A percentile compares a stretch with the other conserved stretches of the same genome.
phyloP scores from a whole-genome alignment of 2,888 invertebrate genomes.

The Bugula neritina region DNA sequence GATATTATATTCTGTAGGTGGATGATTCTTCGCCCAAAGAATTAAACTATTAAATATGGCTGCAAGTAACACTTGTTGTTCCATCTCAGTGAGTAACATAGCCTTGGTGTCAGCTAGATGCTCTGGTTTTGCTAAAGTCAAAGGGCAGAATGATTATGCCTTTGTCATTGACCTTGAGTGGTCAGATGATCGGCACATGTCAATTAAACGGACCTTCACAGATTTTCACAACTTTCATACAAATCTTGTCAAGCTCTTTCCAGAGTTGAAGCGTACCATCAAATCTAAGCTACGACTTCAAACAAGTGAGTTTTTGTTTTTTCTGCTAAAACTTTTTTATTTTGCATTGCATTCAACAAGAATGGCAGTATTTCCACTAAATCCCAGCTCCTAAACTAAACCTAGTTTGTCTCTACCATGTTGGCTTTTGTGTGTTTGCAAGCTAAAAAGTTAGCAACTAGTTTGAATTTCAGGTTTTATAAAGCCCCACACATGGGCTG shows the following conservation, averaged over 20 bases:
- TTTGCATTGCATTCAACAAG: too few relatives aligned
- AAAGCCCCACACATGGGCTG: too few relatives aligned
- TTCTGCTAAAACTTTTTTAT: too few relatives aligned
- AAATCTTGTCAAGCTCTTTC: conserved; percentile 20
- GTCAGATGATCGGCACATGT: conserved; percentile 18
- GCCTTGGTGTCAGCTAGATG: conserved; percentile 9
- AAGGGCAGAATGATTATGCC: conserved; percentile 27
- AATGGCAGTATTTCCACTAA: too few relatives aligned
- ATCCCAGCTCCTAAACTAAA: too few relatives aligned
- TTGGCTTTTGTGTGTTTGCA: too few relatives aligned
- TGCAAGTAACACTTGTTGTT: conserved; percentile 5
- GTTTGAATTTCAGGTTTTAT: too few relatives aligned
- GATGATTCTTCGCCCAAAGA: too few relatives aligned
- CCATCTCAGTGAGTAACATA: conserved; percentile 22
- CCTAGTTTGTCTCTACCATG: too few relatives aligned
- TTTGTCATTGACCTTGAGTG: conserved; percentile 25
- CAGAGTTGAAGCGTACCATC: conserved; percentile 24
- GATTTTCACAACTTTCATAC: conserved; percentile 24
- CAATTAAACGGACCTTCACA: conserved; percentile 11
- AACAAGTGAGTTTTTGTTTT: not conserved
- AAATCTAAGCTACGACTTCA: conserved; percentile 20
- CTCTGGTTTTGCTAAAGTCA: conserved; percentile 26
- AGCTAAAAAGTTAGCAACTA: too few relatives aligned
- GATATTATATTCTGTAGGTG: too few relatives aligned
- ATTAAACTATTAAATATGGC: conserved; percentile 23